A percentile compares a stretch with the other conserved stretches of the same genome.
These are phyloP conservation scores for Alces alces DNA, from an alignment of 2,113 vertebrate species.

Conservation along the genomic window DNA sequence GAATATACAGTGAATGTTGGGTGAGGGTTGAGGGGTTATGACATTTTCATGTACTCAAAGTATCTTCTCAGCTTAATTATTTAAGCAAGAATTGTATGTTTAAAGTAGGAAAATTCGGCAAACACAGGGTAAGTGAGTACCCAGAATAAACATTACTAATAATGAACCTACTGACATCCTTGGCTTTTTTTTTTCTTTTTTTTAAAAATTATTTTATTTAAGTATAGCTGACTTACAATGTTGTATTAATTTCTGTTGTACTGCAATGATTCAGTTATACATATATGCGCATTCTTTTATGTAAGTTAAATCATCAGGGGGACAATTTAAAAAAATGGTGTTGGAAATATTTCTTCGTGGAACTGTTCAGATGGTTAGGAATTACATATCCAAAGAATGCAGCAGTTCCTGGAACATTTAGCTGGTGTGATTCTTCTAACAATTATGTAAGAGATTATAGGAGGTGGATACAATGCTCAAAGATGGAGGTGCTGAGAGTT, in stretches of 20 bases:
- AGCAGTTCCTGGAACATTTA: neutral
- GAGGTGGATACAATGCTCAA: neutral
- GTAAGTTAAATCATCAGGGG: neutral
- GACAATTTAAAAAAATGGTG: neutral
- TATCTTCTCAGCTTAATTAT: neutral
- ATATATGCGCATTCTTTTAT: neutral
- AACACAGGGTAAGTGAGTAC: neutral
- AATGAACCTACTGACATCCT: neutral
- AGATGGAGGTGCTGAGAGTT: neutral
- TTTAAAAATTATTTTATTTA: neutral
- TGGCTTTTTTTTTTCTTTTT: neutral
- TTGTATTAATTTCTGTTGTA: neutral
- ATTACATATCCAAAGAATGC: neutral
- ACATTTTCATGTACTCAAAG: neutral
- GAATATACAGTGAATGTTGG: neutral
- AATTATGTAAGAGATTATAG: neutral
- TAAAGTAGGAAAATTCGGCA: neutral
- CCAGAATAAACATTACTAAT: neutral
- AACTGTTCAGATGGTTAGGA: neutral
- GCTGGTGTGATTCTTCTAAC: neutral
- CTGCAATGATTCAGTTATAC: neutral
- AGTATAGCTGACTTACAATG: neutral
- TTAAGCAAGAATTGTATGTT: neutral
- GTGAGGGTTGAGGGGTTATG: neutral
- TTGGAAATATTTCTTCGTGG: neutral